Conservation (phyloP, 2,113 vertebrate genomes). For the Shinisaurus crocodilurus region DNA sequence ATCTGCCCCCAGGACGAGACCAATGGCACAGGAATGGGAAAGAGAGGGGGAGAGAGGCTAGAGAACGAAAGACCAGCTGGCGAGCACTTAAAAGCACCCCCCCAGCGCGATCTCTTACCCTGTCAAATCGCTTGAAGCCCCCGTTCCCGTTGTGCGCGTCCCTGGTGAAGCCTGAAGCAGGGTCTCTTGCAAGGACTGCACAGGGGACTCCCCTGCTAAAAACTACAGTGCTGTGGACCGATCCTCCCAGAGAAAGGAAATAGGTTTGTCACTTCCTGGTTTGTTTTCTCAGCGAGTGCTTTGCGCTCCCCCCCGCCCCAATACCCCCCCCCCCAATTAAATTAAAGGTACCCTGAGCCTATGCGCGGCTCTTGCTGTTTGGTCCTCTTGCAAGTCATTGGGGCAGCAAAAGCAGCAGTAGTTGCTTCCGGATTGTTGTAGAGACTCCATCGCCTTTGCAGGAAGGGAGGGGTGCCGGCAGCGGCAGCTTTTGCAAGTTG, state of each 20-base stretch:
- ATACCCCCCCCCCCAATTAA: too few species aligned
- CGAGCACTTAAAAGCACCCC: too few species aligned
- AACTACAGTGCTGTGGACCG: constrained; percentile 57
- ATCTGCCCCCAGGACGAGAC: constrained; percentile 54
- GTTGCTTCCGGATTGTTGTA: background rate
- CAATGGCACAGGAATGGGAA: background rate
- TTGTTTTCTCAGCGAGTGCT: constrained; percentile 22
- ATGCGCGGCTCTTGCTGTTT: background rate
- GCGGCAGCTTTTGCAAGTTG: background rate
- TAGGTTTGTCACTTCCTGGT: constrained; percentile 75
- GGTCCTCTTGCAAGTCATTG: background rate
- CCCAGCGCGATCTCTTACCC: background rate
- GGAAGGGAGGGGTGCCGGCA: too few species aligned
- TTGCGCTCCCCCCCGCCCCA: background rate
- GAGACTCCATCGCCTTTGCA: background rate
- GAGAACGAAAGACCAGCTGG: too few species aligned
- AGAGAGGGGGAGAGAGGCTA: background rate
- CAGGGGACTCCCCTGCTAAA: constrained; percentile 40
- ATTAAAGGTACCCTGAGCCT: background rate
- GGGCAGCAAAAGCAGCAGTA: background rate
- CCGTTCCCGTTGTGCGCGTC: background rate
- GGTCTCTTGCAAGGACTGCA: background rate
- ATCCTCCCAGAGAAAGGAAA: constrained; percentile 71
- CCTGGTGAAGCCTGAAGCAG: accelerated
- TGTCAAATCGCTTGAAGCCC: background rate